These are phyloP conservation scores for Mus musculus DNA, from an alignment of 2,113 vertebrate genomes.

Conservation along the genomic window GRCm39 chr3:85075001-85075500, in stretches of 20 bases:
- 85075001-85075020: not conserved
- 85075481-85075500: not conserved
- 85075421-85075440: not conserved
- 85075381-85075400: not conserved
- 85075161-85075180: not conserved
- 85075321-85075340: too few species aligned
- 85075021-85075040: not conserved
- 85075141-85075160: too few species aligned
- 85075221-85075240: not conserved
- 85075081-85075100: not conserved
- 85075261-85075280: not conserved
- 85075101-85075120: not conserved
- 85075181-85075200: not conserved
- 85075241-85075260: not conserved
- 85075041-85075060: not conserved
- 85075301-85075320: not conserved
- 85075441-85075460: not conserved
- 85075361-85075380: not conserved
- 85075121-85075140: not conserved
- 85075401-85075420: not conserved
- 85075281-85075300: not conserved
- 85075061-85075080: too few species aligned
- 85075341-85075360: not conserved
- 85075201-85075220: not conserved
- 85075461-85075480: too few species aligned